Evolutionary conservation across 1,140 invertebrate species (phyloP).

Genomic region (Nilaparvata lugens): DNA sequence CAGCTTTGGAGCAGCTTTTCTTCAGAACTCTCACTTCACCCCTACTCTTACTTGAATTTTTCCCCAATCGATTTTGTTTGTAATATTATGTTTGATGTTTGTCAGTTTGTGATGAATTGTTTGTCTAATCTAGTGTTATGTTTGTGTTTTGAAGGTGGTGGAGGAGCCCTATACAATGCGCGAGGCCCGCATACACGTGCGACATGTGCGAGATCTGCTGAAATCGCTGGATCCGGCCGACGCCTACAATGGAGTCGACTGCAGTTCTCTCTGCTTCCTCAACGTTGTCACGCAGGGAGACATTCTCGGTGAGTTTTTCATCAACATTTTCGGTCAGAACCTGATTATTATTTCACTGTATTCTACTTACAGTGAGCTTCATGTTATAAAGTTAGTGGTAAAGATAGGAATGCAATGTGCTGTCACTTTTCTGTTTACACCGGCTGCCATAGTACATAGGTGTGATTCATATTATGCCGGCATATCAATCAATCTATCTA

Average conservation of each 20-base stretch:
- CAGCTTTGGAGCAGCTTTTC: too few relatives aligned
- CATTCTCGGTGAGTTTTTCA: conserved; percentile 53
- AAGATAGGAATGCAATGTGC: background rate
- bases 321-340: conserved; percentile 1
- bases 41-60: too few relatives aligned
- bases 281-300: conserved; percentile 90
- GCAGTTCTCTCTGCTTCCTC: conserved; percentile 89
- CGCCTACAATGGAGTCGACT: conserved; percentile 91
- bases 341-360: too few relatives aligned
- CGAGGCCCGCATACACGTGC: conserved; percentile 93
- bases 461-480: too few relatives aligned
- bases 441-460: too few relatives aligned
- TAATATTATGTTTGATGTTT: background rate
- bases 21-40: too few relatives aligned
- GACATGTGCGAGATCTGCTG: conserved; percentile 90
- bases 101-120: too few relatives aligned
- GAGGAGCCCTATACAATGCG: conserved; percentile 96
- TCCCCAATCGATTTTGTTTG: too few relatives aligned
- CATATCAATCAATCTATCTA: too few relatives aligned
- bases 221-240: conserved; percentile 90
- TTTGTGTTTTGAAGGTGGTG: conserved; percentile 45
- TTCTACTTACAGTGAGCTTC: too few relatives aligned
- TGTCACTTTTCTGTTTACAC: too few relatives aligned
- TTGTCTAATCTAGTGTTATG: background rate
- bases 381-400: too few relatives aligned